Evolutionary conservation across 1,140 invertebrate genomes (phyloP).

Genomic region (Mya arenaria): DNA sequence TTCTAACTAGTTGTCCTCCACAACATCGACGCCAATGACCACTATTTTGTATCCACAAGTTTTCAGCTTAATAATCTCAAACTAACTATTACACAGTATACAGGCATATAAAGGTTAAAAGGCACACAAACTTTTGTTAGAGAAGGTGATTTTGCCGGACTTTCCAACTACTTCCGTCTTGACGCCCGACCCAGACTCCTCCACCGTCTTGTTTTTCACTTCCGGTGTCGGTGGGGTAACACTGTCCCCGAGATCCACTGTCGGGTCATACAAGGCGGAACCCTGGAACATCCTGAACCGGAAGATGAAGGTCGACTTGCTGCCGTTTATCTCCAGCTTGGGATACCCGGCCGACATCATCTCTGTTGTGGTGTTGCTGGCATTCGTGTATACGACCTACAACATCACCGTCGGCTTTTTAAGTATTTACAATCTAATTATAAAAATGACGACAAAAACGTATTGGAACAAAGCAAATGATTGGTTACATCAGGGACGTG

Average conservation of each 20-base stretch:
- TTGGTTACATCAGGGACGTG: too few relatives aligned
- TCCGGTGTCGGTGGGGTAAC: background rate
- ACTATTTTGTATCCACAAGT: too few relatives aligned
- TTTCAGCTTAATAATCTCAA: too few relatives aligned
- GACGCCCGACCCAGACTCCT: background rate
- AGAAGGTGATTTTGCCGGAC: conserved; percentile 34
- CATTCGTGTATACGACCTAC: background rate
- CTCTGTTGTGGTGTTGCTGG: background rate
- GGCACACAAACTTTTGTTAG: background rate
- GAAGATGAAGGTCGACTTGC: conserved; percentile 11
- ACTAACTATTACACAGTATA: too few relatives aligned
- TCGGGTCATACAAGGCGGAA: conserved; percentile 18
- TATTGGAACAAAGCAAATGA: too few relatives aligned
- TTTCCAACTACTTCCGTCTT: conserved; percentile 4
- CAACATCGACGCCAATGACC: too few relatives aligned
- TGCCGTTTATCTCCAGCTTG: background rate
- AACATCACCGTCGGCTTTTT: conserved; percentile 35
- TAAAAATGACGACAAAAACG: too few relatives aligned
- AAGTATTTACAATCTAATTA: too few relatives aligned
- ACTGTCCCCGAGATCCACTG: background rate
- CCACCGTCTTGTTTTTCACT: background rate
- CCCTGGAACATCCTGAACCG: conserved; percentile 7
- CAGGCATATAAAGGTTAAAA: background rate
- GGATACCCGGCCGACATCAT: conserved; percentile 22
- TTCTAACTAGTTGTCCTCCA: too few relatives aligned